Conservation (phyloP, 2,888 invertebrate genomes). For the Caenorhabditis japonica region DNA sequence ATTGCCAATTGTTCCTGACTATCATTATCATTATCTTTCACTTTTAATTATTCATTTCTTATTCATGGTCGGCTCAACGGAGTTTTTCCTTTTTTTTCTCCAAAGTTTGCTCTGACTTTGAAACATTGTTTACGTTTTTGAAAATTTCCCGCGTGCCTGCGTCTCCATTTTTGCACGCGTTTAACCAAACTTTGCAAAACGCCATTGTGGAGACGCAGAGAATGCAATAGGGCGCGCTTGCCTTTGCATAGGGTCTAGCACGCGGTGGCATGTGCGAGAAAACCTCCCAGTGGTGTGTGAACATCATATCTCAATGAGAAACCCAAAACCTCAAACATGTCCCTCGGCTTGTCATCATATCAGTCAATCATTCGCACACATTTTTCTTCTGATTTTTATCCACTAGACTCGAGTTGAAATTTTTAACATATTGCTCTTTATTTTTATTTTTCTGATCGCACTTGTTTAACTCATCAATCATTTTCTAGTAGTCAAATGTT, state of each 20-base stretch:
- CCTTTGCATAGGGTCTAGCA: no score
- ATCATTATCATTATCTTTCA: no score
- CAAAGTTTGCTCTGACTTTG: no score
- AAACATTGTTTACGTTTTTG: neutral
- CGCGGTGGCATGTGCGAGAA: neutral
- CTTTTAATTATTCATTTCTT: conserved; percentile 5
- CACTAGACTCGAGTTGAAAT: neutral
- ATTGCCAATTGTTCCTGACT: neutral
- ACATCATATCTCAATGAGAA: no score
- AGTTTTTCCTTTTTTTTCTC: conserved; percentile 3
- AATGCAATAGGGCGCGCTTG: no score
- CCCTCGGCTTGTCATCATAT: conserved; percentile 39
- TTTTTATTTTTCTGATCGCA: no score
- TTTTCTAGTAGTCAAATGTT: conserved; percentile 20
- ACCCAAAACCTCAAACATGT: conserved; percentile 49
- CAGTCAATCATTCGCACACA: conserved; percentile 51
- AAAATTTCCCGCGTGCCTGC: neutral
- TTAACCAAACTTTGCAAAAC: no score
- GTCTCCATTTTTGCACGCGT: no score
- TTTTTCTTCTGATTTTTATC: conserved; percentile 19
- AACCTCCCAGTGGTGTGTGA: conserved; percentile 15
- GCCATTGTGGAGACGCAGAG: no score
- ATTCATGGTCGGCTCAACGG: conserved; percentile 23
- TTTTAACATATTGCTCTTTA: no score
- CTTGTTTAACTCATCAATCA: no score